Percentiles rank a stretch among this genome's conserved stretches.
Evolutionary conservation across 30 jellyfish, hydroid and myxozoan genomes (phyloP).

Genomic region (Nemopilema nomurai): DNA sequence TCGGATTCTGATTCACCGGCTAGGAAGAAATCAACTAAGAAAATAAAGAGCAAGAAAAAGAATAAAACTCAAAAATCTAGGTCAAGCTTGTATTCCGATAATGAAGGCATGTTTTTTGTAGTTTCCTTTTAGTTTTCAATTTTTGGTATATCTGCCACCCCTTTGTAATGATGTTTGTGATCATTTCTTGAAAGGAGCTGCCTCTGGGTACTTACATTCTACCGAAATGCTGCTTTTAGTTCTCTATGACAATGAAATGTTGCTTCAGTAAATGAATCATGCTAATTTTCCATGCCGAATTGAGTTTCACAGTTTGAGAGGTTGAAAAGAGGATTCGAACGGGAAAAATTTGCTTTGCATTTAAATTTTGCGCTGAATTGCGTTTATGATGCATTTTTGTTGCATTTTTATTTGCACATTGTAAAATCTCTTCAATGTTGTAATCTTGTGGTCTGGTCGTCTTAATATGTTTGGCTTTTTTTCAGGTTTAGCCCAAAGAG

Average conservation of each 20-base stretch:
- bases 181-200: background rate
- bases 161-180: background rate
- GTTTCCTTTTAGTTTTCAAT: background rate
- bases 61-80: background rate
- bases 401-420: background rate
- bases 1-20: slow-evolving; percentile 53
- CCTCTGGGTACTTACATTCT: background rate
- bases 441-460: background rate
- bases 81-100: slow-evolving; percentile 20
- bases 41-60: slow-evolving; percentile 33
- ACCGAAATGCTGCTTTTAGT: background rate
- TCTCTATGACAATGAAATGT: background rate
- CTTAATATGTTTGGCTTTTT: background rate
- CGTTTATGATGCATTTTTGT: background rate
- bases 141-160: background rate
- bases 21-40: slow-evolving; percentile 42
- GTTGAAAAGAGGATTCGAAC: background rate
- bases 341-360: background rate
- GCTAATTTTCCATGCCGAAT: background rate
- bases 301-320: background rate
- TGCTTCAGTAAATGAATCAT: background rate
- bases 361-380: background rate
- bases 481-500: slow-evolving; percentile 2
- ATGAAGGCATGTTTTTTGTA: slow-evolving; percentile 10
- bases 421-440: background rate